phyloP scores from a whole-genome alignment of 2,888 invertebrate genomes.

The Acanthosepion esculentum region DNA sequence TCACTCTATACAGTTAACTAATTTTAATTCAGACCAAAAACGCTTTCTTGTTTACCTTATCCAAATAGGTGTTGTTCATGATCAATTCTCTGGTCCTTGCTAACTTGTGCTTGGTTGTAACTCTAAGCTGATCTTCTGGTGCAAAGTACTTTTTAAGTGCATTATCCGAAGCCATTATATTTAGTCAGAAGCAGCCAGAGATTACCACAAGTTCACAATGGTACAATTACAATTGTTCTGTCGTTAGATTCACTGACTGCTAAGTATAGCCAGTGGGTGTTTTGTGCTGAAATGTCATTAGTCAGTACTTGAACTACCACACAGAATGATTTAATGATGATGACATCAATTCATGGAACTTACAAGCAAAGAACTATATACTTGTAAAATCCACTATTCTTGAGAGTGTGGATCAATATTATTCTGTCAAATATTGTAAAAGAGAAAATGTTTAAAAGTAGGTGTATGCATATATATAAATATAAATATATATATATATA shows the following conservation, averaged over 20 bases:
- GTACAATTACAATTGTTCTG: background rate
- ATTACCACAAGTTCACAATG: background rate
- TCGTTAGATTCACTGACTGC: background rate
- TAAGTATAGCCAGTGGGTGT: background rate
- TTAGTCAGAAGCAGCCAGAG: background rate
- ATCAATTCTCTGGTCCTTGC: background rate
- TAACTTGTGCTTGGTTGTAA: background rate
- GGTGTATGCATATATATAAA: no score
- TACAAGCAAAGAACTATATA: background rate
- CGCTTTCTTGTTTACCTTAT: no score
- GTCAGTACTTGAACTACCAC: background rate
- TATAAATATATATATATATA: no score
- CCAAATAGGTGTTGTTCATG: background rate
- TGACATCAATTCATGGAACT: background rate
- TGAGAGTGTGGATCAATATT: no score
- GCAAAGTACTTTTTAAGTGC: background rate
- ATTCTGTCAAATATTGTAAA: no score
- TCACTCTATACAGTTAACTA: no score
- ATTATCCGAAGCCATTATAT: background rate
- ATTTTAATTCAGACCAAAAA: no score
- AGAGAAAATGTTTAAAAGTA: no score
- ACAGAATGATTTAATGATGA: background rate
- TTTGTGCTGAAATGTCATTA: background rate
- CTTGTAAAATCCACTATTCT: no score
- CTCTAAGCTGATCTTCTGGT: background rate